phyloP scores from a whole-genome alignment of 2,888 invertebrate genomes.

The Lasioglossum figueresi region DNA sequence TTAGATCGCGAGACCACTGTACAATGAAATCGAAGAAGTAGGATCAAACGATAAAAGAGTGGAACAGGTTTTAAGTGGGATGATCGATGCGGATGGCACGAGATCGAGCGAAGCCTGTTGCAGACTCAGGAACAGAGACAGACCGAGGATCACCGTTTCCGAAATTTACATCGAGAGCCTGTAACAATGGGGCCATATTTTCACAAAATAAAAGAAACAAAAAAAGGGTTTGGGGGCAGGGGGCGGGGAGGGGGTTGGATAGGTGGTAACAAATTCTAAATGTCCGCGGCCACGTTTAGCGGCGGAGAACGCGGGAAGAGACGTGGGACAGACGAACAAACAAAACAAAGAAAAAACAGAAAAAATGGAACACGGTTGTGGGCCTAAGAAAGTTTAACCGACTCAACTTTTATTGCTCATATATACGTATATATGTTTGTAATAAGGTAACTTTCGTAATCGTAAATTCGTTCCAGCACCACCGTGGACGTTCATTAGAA shows the following conservation, averaged over 20 bases:
- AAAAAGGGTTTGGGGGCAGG: slow-evolving; percentile 2
- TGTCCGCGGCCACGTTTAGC: slow-evolving; percentile 79
- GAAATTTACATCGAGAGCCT: slow-evolving; percentile 80
- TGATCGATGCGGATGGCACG: slow-evolving; percentile 56
- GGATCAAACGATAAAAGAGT: background rate
- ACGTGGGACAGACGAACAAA: background rate
- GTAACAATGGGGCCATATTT: slow-evolving; percentile 83
- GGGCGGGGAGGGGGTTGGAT: slow-evolving; percentile 47
- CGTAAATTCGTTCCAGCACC: slow-evolving; percentile 72
- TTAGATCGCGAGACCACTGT: too few species aligned
- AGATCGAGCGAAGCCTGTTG: slow-evolving; percentile 75
- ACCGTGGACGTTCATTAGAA: slow-evolving; percentile 66
- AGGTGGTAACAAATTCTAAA: slow-evolving; percentile 79
- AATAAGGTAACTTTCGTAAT: slow-evolving; percentile 76
- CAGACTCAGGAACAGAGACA: slow-evolving; percentile 78
- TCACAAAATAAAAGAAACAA: slow-evolving; percentile 72
- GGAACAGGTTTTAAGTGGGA: background rate
- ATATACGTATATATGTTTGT: slow-evolving; percentile 78
- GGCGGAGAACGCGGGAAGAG: slow-evolving; percentile 57
- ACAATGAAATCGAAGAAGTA: background rate
- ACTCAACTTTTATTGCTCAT: slow-evolving; percentile 81
- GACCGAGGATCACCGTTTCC: slow-evolving; percentile 55
- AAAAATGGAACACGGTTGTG: slow-evolving; percentile 55
- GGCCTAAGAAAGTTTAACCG: slow-evolving; percentile 71
- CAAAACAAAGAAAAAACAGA: background rate